Evolutionary conservation across 2,797 vertebrate species (phyloP), one percentile per base, ranked within the genome.

Genomic region (Neostethus bicornis): DNA sequence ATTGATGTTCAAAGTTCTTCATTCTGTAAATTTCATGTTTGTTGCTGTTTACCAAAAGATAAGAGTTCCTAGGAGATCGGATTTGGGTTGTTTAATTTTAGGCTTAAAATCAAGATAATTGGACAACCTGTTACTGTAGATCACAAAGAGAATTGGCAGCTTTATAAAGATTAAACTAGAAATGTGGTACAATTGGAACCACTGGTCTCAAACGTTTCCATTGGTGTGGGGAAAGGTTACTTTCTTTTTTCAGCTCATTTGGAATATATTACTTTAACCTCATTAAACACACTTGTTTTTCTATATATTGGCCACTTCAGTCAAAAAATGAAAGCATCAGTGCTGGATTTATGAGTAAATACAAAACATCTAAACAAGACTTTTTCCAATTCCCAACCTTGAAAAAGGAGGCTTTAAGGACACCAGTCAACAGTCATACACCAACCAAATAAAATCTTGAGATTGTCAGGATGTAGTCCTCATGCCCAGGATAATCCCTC

Each of bases 391-490:
- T 63, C 49, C 32, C 14, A 38, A 56, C 51, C 61, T 69, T 64
- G 6, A 21, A 37, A 26, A n/a, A 11, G 25, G 50, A 14, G 8
- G 11, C 39, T 20, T 39, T 37, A 16, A 38, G 38, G 37, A 38
- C 37, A 38, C 2, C 8, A 2, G 17, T 23, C 31, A n/a, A n/a
- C n/a, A 38, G 20, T 49, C 58, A 65, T 28, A 61, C 45, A 35
- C 49, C 20, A 45, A 49, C 7, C 20, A 32, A 61, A 68, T 71
- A 42, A 61, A 66, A 70, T 59, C 21, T 43, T 51, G 51, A 56
- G 51, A 35, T 70, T 43, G 26, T 51, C 51, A 12, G 50, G 66
- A 61, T 59, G 50, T 41, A 17, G 20, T 46, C 50, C 17, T 43
- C 24, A 13, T 20, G 26, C 39, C 37, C 13, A 34, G 13, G 13